A percentile compares a stretch with the other conserved stretches of the same genome.
Conservation (phyloP, 1,140 invertebrate species). For the Cydia splendana region DNA sequence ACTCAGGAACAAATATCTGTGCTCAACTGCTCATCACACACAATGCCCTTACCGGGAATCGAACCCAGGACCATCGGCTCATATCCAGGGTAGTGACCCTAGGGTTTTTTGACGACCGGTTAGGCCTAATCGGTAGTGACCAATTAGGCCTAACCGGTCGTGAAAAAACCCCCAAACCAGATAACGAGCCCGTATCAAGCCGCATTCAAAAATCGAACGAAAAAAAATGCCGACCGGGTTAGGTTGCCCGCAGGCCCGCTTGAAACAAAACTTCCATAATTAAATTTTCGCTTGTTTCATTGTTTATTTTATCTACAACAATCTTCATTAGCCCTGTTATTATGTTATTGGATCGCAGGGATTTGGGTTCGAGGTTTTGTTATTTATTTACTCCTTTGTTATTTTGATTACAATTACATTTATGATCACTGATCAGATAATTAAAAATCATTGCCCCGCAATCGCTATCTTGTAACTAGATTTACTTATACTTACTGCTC, state of each 20-base stretch:
- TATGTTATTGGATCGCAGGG: background rate
- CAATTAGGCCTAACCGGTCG: no score
- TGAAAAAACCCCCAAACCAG: no score
- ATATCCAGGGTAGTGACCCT: no score
- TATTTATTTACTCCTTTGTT: background rate
- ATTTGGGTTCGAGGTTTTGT: background rate
- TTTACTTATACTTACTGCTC: no score
- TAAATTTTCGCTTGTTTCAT: slow-evolving; percentile 11
- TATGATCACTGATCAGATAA: background rate
- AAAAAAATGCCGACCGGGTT: background rate
- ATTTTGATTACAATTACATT: background rate
- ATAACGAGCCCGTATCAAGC: background rate
- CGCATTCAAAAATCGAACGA: background rate
- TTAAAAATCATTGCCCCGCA: no score
- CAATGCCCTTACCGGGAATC: no score
- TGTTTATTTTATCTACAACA: slow-evolving; percentile 12
- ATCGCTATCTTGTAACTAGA: no score
- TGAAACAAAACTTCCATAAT: background rate
- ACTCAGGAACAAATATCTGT: no score
- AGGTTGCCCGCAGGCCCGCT: background rate
- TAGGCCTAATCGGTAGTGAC: no score
- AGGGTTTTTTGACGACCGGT: no score
- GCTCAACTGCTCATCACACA: no score
- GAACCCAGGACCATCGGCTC: no score
- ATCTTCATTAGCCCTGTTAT: slow-evolving; percentile 1